Evolutionary conservation across 2,797 vertebrate genomes (phyloP).

Genomic region (Telmatherina bonti): DNA sequence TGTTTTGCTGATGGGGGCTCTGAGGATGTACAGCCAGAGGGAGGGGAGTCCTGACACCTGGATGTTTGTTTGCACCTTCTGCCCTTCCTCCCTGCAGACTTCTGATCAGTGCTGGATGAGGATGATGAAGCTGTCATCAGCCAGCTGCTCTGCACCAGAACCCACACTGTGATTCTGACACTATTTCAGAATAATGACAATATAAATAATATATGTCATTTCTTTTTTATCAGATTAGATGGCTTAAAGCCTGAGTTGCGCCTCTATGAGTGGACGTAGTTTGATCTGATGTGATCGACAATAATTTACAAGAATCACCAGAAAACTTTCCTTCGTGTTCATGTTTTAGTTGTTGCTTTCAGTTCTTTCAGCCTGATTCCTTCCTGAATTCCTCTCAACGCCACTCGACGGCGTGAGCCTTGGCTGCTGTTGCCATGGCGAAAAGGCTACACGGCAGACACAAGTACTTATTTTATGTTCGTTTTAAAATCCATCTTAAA

Average conservation of each 20-base stretch:
- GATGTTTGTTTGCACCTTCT: conserved; percentile 41
- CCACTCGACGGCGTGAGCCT: background rate
- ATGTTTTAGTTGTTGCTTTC: background rate
- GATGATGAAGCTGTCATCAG: too few relatives aligned
- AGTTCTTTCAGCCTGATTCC: conserved; percentile 4
- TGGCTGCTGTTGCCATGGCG: conserved; percentile 14
- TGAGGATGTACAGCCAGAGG: background rate
- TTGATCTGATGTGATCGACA: background rate
- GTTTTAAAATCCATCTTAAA: background rate
- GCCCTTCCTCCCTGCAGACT: conserved; percentile 35
- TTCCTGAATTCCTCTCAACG: background rate
- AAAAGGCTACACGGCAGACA: conserved; percentile 5
- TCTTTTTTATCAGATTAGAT: too few relatives aligned
- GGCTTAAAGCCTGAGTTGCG: rapidly evolving
- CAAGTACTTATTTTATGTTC: background rate
- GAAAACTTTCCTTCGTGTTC: rapidly evolving
- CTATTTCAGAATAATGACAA: too few relatives aligned
- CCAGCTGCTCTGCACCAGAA: too few relatives aligned
- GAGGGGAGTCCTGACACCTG: conserved; percentile 5
- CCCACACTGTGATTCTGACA: too few relatives aligned
- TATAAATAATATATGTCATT: too few relatives aligned
- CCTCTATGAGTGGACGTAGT: background rate
- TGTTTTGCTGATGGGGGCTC: conserved; percentile 55
- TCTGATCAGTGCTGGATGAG: conserved; percentile 38
- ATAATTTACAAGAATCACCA: background rate